Evolutionary conservation across 1,140 invertebrate species (phyloP).

Genomic region (Platyscapa corneri): DNA sequence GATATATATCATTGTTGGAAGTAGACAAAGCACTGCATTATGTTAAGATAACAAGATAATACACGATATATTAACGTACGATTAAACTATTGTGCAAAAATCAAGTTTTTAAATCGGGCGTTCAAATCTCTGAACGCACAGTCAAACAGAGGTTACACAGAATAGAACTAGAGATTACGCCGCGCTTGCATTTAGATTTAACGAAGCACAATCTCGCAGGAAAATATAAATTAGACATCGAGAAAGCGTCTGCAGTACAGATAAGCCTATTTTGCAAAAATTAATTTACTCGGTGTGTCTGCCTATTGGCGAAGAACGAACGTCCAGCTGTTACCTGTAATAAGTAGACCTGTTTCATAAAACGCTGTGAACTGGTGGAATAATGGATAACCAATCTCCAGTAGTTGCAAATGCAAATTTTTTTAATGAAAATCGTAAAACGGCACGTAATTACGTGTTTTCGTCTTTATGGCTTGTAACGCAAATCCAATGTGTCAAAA

Average conservation of each 20-base stretch:
- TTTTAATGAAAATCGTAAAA: too few species aligned
- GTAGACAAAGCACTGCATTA: too few species aligned
- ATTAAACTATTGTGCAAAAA: not conserved
- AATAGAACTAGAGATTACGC: not conserved
- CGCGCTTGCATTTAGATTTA: not conserved
- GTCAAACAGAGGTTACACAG: not conserved
- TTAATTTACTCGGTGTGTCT: constrained; percentile 17
- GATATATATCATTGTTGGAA: too few species aligned
- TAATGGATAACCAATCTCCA: too few species aligned
- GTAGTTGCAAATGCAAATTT: not conserved
- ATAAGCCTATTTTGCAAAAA: constrained; percentile 44
- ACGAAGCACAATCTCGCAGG: not conserved
- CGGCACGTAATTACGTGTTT: too few species aligned
- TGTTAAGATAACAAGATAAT: too few species aligned
- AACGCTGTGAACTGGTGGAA: not conserved
- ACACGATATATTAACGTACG: too few species aligned
- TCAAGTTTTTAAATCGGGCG: not conserved
- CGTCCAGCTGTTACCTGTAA: not conserved
- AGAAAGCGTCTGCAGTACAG: not conserved
- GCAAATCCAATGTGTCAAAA: too few species aligned
- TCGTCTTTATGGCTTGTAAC: not conserved
- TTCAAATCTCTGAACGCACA: not conserved
- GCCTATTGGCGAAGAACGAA: not conserved
- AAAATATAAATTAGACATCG: not conserved
- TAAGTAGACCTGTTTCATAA: not conserved